Evolutionary conservation across 1,140 invertebrate genomes (phyloP).

Genomic region (Temnothorax curvispinosus): DNA sequence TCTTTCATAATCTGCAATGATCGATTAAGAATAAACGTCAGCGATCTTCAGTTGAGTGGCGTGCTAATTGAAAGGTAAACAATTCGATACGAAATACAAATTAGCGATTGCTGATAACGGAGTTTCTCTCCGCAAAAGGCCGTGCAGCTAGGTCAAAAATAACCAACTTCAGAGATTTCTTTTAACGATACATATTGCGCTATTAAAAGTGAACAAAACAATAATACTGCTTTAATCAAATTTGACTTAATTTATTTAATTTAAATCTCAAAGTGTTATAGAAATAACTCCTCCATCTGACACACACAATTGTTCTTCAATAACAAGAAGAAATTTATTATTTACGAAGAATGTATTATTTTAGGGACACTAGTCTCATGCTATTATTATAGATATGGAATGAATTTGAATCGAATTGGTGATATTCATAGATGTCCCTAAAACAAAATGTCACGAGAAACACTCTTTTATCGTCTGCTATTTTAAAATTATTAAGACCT

Average conservation of each 20-base stretch:
- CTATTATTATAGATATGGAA: not conserved
- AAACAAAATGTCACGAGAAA: not conserved
- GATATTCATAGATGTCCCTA: not conserved
- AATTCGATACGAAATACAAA: constrained; percentile 11
- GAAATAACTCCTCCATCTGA: not conserved
- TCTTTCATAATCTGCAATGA: constrained; percentile 20
- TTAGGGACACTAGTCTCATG: not conserved
- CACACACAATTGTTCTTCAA: not conserved
- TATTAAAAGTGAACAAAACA: not conserved
- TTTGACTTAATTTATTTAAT: not conserved
- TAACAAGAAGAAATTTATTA: not conserved
- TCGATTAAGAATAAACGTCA: constrained; percentile 32
- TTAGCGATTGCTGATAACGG: not conserved
- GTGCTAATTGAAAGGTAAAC: constrained; percentile 46
- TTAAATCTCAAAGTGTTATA: not conserved
- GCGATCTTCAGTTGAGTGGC: constrained; percentile 1
- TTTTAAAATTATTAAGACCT: not conserved
- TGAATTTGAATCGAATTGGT: not conserved
- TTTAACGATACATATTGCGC: not conserved
- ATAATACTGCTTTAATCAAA: not conserved
- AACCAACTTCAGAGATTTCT: not conserved
- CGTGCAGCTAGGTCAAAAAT: not conserved
- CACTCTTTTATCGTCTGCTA: not conserved
- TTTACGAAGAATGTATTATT: constrained; percentile 8
- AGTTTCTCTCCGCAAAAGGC: not conserved